Conservation (phyloP, 1,140 invertebrate species). For the Bemisia tabaci region DNA sequence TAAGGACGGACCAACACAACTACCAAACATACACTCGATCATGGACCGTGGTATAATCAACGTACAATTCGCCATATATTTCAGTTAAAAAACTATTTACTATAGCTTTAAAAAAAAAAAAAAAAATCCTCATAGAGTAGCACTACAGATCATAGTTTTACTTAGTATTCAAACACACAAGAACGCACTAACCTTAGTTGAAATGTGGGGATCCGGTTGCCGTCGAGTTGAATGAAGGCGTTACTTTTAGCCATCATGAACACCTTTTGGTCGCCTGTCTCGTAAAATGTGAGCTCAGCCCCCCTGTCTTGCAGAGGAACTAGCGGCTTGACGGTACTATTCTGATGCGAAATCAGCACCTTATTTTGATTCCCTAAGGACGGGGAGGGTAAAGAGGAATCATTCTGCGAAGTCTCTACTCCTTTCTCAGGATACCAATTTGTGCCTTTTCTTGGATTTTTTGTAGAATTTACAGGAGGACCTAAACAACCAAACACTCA, state of each 20-base stretch:
- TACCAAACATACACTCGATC: too few relatives aligned
- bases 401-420: not conserved
- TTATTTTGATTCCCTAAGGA: not conserved
- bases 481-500: too few relatives aligned
- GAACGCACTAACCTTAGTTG: constrained; percentile 78
- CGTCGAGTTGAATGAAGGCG: constrained; percentile 74
- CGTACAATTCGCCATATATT: too few relatives aligned
- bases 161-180: too few relatives aligned
- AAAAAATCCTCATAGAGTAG: too few relatives aligned
- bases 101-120: too few relatives aligned
- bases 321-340: constrained; percentile 28
- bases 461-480: not conserved
- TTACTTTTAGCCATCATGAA: constrained; percentile 80
- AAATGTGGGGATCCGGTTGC: constrained; percentile 68
- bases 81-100: too few relatives aligned
- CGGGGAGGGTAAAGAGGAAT: not conserved
- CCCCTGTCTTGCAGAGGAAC: constrained; percentile 55
- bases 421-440: not conserved
- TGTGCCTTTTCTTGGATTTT: constrained; percentile 1
- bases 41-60: too few relatives aligned
- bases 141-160: too few relatives aligned
- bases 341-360: constrained; percentile 30
- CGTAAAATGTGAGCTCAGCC: constrained; percentile 61
- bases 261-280: constrained; percentile 59
- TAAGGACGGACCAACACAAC: too few relatives aligned